These are phyloP conservation scores for Anarrhichthys ocellatus DNA, from an alignment of 2,113 vertebrate genomes.

Conservation along the genomic window DNA sequence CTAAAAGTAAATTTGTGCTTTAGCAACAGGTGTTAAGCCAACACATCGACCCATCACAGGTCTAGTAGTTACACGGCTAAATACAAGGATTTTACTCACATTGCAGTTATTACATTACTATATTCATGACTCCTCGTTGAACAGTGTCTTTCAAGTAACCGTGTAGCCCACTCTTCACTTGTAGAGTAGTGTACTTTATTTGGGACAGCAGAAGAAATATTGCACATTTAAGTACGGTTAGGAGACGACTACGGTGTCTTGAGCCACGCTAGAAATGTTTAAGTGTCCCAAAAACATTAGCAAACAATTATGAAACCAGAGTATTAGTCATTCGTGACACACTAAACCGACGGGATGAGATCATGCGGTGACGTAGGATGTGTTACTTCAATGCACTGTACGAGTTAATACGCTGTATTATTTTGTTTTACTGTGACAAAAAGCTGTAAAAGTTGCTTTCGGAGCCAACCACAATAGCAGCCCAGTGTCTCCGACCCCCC, in stretches of 20 bases:
- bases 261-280: constrained; percentile 28
- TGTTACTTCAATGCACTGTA: background rate
- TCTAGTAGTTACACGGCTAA: background rate
- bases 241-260: constrained; percentile 24
- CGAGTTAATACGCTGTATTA: background rate
- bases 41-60: background rate
- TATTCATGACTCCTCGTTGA: background rate
- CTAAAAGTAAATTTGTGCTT: background rate
- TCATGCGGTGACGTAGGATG: constrained; percentile 2
- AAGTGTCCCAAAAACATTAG: constrained; percentile 46
- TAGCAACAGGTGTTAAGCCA: constrained; percentile 69
- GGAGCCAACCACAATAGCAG: constrained; percentile 60
- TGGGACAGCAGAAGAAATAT: constrained; percentile 6
- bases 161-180: background rate
- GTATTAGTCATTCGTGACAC: constrained; percentile 59
- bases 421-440: constrained; percentile 10
- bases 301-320: constrained; percentile 47
- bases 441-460: constrained; percentile 63
- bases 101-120: background rate
- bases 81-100: background rate
- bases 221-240: constrained; percentile 35
- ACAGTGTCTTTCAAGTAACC: background rate
- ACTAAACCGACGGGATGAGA: constrained; percentile 16
- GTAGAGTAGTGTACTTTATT: background rate
- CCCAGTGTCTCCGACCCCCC: constrained; percentile 35